Base-by-base conservation (phyloP, 1,140 invertebrate species). In the Lepidotrigona ventralis region DNA sequence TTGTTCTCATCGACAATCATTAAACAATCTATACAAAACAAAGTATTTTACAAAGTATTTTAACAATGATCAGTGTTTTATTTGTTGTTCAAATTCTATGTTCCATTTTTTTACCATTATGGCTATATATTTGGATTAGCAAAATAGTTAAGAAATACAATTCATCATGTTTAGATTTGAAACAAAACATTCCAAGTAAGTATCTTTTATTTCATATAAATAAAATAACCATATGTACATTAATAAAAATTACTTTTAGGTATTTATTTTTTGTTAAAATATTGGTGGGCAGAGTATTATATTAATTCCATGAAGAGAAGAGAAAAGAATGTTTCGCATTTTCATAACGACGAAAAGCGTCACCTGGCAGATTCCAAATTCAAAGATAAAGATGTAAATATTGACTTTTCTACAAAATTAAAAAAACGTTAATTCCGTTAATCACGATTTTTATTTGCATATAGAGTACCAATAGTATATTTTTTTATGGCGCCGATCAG, bases 401-500 rank as follows among this genome's bases (percentile, higher is more conserved):
- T 64, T 15, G 3, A 17, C 33, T 33, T 0, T 69, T 19, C 21
- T 66, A 29, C 56, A 12, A 39, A 54, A 21, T 14, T 77, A 9
- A 12, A 1, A n/a, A 12, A 63, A 2, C 4, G 33, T 29, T 0
- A 21, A 26, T 23, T 66, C 33, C 23, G 51, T 29, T 26, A 4
- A 78, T 11, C 1, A 23, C 19, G 21, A n/a, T 70, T 74, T 17
- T 51, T n/a, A 51, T 81, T 60, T 60, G 23, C 39, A 9, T 39
- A 23, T 60, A 90, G 86, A 93, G 94, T 54, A 92, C 87, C 87
- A 93, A 95, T 79, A 86, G 78, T 14, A 85, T 95, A 51, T 83
- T 85, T 17, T 85, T 95, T 26, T 93, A 92, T 70, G 93, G 93
- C 3, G 87, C 92, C 1, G 93, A 94, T n/a, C 87, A 93, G 0